phyloP scores from a whole-genome alignment of 2,797 vertebrate species.

The Rhincodon typus region DNA sequence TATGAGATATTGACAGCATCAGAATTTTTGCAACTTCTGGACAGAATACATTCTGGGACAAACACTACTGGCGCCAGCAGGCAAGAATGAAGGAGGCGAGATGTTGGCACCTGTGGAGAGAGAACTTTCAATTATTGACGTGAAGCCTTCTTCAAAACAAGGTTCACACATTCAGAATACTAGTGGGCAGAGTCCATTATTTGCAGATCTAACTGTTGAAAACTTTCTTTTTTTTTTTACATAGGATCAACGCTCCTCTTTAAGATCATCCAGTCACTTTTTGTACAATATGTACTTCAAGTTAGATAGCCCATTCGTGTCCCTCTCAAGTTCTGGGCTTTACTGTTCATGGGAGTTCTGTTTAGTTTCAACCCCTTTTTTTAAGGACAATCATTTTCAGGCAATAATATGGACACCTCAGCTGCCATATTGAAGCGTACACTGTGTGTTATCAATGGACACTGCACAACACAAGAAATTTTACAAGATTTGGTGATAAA shows the following conservation, averaged over 20 bases:
- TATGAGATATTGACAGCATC: constrained; percentile 26
- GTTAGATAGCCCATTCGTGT: neutral
- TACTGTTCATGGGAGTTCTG: neutral
- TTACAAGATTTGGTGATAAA: neutral
- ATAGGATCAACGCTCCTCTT: neutral
- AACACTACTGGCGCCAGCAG: neutral
- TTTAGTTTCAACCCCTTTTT: neutral
- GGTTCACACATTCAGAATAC: neutral
- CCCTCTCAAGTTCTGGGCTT: neutral
- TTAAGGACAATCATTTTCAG: constrained; percentile 8
- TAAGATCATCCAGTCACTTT: neutral
- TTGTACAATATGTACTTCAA: neutral
- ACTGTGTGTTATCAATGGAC: neutral
- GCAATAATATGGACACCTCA: constrained; percentile 9
- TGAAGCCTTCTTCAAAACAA: neutral
- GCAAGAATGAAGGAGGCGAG: constrained; percentile 6
- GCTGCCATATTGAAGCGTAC: constrained; percentile 28
- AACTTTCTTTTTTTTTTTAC: neutral
- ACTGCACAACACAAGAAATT: neutral
- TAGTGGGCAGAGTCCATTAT: neutral
- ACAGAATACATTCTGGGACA: constrained; percentile 28
- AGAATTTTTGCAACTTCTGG: constrained; percentile 34
- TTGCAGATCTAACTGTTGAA: neutral
- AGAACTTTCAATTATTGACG: neutral
- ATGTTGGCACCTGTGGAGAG: neutral